phyloP scores from a whole-genome alignment of 2,797 vertebrate species.

The Triplophysa bombifrons region DNA sequence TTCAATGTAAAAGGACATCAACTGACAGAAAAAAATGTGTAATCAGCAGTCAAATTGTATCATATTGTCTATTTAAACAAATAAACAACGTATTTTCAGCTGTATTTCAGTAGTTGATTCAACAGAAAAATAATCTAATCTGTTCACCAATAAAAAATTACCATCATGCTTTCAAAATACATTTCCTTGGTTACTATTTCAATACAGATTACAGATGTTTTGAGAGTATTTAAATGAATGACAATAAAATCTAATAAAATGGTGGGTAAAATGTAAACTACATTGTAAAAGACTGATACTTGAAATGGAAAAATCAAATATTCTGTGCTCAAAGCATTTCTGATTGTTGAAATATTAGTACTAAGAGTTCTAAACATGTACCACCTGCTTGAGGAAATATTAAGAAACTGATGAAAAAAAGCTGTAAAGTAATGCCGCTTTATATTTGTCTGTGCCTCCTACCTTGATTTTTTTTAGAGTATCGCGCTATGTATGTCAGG shows the following conservation, averaged over 20 bases:
- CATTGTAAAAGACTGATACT: background rate
- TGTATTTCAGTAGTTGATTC: too few species aligned
- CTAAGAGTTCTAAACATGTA: background rate
- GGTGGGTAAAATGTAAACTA: background rate
- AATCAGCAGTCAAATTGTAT: background rate
- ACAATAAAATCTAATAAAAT: too few species aligned
- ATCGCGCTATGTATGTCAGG: too few species aligned
- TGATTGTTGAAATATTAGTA: background rate
- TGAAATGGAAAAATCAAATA: too few species aligned
- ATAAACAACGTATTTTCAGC: background rate
- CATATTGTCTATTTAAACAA: background rate
- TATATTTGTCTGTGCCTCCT: background rate
- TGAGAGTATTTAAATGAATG: background rate
- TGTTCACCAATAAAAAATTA: background rate
- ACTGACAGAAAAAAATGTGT: background rate
- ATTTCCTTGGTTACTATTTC: too few species aligned
- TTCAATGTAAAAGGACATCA: conserved; percentile 11
- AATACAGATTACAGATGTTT: too few species aligned
- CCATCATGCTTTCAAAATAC: background rate
- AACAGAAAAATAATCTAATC: too few species aligned
- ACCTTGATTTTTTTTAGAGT: background rate
- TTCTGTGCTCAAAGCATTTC: too few species aligned
- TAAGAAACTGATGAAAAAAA: background rate
- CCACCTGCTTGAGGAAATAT: background rate
- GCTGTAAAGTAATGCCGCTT: background rate